Base-by-base conservation (phyloP, 1,140 invertebrate species). In the Proctacanthus coquilletti region DNA sequence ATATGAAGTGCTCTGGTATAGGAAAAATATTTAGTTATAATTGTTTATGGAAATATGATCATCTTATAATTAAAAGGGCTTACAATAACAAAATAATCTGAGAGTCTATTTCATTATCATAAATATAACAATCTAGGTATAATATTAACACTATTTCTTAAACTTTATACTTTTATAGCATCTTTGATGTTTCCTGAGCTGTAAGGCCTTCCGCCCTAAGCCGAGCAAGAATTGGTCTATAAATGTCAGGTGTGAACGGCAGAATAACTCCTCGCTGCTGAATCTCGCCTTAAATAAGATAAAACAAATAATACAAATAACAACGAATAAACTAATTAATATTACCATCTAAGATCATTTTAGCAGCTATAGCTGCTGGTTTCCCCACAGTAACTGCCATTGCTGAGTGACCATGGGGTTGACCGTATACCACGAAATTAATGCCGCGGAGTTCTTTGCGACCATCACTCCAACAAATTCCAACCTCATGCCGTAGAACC, bases 331-430 rank as follows among this genome's bases (percentile, higher is more conserved):
- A 6, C 34, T 5, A 4, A 29, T 4, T 14, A 4, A 4, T 25
- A 43, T n/a, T 11, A 58, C 55, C 92, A 63, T 95, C 87, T 4
- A 98, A 65, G 19, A 98, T 74, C 95, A 99, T 98, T 63, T 95
- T 92, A 0, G 87, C 77, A 4, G 93, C 88, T 49, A 99, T 97
- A 5, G 88, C 95, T 4, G 87, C 78, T 0, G 95, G 94, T 51
- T 93, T 82, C 4, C 95, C 94, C 5, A 99, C 96, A 13, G 91
- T 95, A 50, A 86, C 79, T 1, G 94, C 88, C 96, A 99, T 98
- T 4, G 95, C 96, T 0, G 92, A 95, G 53, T 87, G 85, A 11
- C 85, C 82, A 41, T 72, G 65, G 0, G 64, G 60, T 34, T 94
- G 82, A 0, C 95, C 95, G 49, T 98, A 96, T 20, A 82, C 77